Conservation (phyloP, 2,113 vertebrate species). For the Otolemur garnettii region DNA sequence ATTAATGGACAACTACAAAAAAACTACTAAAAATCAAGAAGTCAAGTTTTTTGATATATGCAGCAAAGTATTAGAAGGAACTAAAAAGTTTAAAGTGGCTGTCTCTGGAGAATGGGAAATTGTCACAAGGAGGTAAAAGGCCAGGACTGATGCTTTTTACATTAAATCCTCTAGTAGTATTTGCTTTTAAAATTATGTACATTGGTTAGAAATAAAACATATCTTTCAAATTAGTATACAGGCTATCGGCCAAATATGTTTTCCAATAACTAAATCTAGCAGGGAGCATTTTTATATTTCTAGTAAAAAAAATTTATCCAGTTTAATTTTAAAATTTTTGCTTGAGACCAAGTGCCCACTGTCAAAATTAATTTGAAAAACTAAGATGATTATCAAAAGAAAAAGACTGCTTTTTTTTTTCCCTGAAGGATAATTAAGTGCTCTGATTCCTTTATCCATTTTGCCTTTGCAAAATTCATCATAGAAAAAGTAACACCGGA, state of each 20-base stretch:
- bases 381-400: conserved; percentile 20
- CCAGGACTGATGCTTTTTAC: not conserved
- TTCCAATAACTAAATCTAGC: conserved; percentile 9
- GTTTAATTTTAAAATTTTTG: conserved; percentile 49
- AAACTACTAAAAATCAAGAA: not conserved
- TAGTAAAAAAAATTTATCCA: not conserved
- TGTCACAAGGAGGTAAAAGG: not conserved
- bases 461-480: conserved; percentile 40
- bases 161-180: not conserved
- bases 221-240: not conserved
- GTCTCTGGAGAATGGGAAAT: not conserved
- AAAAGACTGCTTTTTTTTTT: not conserved
- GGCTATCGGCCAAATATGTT: not conserved
- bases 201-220: not conserved
- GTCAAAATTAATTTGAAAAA: conserved; percentile 56
- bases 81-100: not conserved
- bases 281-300: not conserved
- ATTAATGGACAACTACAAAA: not conserved
- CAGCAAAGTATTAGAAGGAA: not conserved
- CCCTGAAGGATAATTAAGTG: conserved; percentile 31
- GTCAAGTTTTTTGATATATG: not conserved
- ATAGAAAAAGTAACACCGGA: not conserved
- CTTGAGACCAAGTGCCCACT: not conserved
- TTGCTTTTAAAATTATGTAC: conserved; percentile 42
- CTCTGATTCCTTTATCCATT: not conserved